Percentiles rank a stretch among this genome's conserved stretches.
Evolutionary conservation across 2,888 invertebrate species (phyloP).

Genomic region (Drosophila kambysellisi): DNA sequence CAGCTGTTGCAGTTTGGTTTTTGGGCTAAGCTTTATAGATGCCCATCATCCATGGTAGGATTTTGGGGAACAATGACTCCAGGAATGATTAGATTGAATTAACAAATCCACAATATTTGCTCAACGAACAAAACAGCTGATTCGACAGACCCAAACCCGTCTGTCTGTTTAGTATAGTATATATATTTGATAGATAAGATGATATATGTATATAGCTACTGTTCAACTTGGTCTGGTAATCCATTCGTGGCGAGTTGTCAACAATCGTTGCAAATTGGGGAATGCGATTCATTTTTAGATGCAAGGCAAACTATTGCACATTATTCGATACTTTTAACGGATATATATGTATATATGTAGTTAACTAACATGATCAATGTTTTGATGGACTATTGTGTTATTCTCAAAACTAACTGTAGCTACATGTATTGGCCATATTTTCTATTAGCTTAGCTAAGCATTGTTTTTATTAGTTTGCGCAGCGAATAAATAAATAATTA

Average conservation of each 20-base stretch:
- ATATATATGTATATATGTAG: not conserved
- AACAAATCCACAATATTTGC: not conserved
- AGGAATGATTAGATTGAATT: constrained; percentile 1
- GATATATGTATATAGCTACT: too few species aligned
- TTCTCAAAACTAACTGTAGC: not conserved
- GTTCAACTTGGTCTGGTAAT: too few species aligned
- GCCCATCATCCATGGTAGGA: constrained; percentile 6
- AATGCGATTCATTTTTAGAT: not conserved
- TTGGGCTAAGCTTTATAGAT: not conserved
- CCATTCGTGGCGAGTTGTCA: too few species aligned
- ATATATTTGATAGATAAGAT: too few species aligned
- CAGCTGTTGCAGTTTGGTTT: constrained; percentile 29
- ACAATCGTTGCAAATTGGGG: not conserved
- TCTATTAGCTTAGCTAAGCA: not conserved
- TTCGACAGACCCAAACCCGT: too few species aligned
- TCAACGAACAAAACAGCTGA: not conserved
- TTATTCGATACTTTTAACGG: not conserved
- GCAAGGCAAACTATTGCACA: not conserved
- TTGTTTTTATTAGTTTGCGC: constrained; percentile 10
- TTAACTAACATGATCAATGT: not conserved
- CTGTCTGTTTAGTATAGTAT: too few species aligned
- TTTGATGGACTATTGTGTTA: not conserved
- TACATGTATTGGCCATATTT: not conserved
- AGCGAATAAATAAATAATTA: constrained; percentile 72
- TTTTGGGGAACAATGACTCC: not conserved